These are phyloP conservation scores for Drosophila varians DNA, from an alignment of 1,140 invertebrate genomes.

Conservation along the genomic window DNA sequence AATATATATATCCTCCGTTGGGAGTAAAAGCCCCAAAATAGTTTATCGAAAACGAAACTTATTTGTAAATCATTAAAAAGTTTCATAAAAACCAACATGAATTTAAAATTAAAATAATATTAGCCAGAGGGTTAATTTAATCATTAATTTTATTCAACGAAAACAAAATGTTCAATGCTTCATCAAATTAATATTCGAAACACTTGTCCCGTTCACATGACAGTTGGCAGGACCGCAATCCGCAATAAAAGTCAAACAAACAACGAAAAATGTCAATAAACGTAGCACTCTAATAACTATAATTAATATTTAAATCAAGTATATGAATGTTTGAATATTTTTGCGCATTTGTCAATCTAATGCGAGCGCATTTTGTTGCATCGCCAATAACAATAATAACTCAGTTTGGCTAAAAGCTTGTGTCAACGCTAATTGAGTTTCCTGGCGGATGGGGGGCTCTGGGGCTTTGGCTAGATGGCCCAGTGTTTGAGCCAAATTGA, in stretches of 20 bases:
- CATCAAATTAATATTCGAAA: neutral
- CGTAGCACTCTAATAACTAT: slow-evolving; percentile 48
- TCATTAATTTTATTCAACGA: neutral
- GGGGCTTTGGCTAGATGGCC: neutral
- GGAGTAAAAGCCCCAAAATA: too few relatives aligned
- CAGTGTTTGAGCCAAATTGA: slow-evolving; percentile 47
- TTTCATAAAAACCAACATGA: too few relatives aligned
- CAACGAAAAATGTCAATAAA: slow-evolving; percentile 14
- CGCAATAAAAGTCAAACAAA: slow-evolving; percentile 12
- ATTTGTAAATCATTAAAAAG: too few relatives aligned
- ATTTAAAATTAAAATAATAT: too few relatives aligned
- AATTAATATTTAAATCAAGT: slow-evolving; percentile 51
- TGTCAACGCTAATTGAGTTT: slow-evolving; percentile 72
- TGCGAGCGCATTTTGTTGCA: slow-evolving; percentile 53
- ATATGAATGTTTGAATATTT: slow-evolving; percentile 14
- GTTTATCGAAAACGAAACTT: too few relatives aligned
- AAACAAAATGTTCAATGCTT: neutral
- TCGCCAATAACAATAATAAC: slow-evolving; percentile 54
- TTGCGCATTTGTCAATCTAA: slow-evolving; percentile 22
- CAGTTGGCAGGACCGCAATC: neutral
- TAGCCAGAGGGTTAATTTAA: too few relatives aligned
- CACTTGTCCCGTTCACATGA: neutral
- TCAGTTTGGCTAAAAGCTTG: slow-evolving; percentile 74
- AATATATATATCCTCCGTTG: too few relatives aligned
- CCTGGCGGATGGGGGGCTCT: slow-evolving; percentile 23